Conservation (phyloP, 2,888 invertebrate species). For the Caenorhabditis drosophilae region DNA sequence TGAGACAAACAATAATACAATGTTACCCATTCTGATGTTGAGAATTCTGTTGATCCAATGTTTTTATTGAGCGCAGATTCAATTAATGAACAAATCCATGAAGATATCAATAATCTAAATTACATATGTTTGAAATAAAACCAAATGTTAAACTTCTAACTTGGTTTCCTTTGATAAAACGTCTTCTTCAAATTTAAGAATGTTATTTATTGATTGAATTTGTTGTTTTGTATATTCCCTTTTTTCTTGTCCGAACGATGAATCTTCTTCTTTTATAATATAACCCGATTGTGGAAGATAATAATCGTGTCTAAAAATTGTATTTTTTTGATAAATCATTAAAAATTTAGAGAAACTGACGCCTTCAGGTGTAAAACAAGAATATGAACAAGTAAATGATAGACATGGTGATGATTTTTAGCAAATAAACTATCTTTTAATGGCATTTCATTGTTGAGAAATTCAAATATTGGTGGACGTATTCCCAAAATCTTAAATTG, state of each 20-base stretch:
- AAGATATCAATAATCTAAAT: constrained; percentile 11
- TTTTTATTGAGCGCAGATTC: constrained; percentile 10
- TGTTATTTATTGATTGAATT: constrained; percentile 14
- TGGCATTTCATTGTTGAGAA: constrained; percentile 39
- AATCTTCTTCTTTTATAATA: constrained; percentile 11
- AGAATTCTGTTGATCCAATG: constrained; percentile 8
- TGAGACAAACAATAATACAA: constrained; percentile 10
- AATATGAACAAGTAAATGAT: constrained; percentile 23
- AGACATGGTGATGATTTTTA: constrained; percentile 27
- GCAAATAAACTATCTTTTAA: constrained; percentile 23
- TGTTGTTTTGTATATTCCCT: constrained; percentile 26
- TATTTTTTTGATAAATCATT: not conserved
- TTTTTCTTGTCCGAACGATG: constrained; percentile 17
- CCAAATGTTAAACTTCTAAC: constrained; percentile 4
- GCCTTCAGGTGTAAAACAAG: constrained; percentile 29
- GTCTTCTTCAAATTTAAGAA: constrained; percentile 16
- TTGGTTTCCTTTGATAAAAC: constrained; percentile 7
- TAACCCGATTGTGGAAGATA: constrained; percentile 41
- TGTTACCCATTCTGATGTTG: constrained; percentile 17
- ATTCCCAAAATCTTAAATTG: constrained; percentile 53
- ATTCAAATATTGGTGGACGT: constrained; percentile 52
- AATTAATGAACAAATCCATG: constrained; percentile 16
- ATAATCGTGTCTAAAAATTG: constrained; percentile 41
- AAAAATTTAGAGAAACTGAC: constrained; percentile 8
- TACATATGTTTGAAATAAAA: not conserved